These are phyloP conservation scores for Epinotia demarniana DNA, from an alignment of 2,888 invertebrate genomes.

Conservation along the genomic window DNA sequence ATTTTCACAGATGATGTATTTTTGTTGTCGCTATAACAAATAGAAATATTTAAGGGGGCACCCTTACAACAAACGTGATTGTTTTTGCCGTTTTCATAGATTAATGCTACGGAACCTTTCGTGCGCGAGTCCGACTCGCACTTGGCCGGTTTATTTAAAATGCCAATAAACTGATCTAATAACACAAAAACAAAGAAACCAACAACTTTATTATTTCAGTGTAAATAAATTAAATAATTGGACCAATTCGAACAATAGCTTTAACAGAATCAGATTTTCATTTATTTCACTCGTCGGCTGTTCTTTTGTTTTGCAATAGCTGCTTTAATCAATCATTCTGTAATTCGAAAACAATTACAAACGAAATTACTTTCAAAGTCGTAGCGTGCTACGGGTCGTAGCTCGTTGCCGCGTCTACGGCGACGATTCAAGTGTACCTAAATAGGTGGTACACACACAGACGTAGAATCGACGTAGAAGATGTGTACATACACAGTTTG, in stretches of 20 bases:
- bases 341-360: constrained; percentile 37
- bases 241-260: not conserved
- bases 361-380: constrained; percentile 23
- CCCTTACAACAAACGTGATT: too few species aligned
- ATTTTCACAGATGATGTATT: too few species aligned
- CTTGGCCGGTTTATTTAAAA: too few species aligned
- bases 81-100: too few species aligned
- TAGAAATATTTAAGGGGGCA: too few species aligned
- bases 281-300: constrained; percentile 7
- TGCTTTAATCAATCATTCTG: constrained; percentile 26
- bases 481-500: too few species aligned
- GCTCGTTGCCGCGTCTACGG: constrained; percentile 9
- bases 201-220: not conserved
- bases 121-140: too few species aligned
- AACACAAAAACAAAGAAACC: not conserved
- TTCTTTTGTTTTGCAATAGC: constrained; percentile 13
- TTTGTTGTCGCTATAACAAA: too few species aligned
- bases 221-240: not conserved
- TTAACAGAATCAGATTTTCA: not conserved
- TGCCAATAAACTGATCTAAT: too few species aligned
- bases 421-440: not conserved
- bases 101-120: too few species aligned
- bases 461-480: too few species aligned
- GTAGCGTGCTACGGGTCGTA: constrained; percentile 23
- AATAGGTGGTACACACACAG: not conserved